A percentile compares a stretch with the other conserved stretches of the same genome.
Evolutionary conservation across 37 sponge, comb jelly and placozoan genomes (phyloP).

Genomic region (Corticium candelabrum): DNA sequence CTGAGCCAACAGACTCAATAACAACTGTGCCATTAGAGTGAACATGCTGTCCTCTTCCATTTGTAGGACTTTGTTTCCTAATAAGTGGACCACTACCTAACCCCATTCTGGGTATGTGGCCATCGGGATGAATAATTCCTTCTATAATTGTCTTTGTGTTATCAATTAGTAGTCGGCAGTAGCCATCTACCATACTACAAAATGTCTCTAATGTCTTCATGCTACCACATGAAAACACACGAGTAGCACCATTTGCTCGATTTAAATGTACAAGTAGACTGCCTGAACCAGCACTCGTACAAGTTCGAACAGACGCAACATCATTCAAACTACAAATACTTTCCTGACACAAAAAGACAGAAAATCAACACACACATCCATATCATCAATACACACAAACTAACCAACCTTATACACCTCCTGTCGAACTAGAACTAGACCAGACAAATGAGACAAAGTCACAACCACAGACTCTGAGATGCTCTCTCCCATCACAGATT

Average conservation of each 20-base stretch:
- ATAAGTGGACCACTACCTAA: background rate
- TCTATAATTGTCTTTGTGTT: background rate
- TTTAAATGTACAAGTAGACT: background rate
- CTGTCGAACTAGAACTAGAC: too few species aligned
- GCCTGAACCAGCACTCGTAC: background rate
- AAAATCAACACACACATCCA: too few species aligned
- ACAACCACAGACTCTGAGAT: too few species aligned
- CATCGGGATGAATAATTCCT: background rate
- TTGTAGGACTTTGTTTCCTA: background rate
- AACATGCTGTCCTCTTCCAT: background rate
- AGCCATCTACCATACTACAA: background rate
- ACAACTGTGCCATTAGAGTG: background rate
- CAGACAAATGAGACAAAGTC: too few species aligned
- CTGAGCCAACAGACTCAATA: background rate
- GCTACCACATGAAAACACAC: background rate
- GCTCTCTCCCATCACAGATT: too few species aligned
- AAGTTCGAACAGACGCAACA: background rate
- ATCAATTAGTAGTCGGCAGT: background rate
- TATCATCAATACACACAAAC: too few species aligned
- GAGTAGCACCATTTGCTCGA: background rate
- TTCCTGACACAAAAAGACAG: too few species aligned
- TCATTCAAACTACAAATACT: background rate
- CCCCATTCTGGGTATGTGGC: background rate
- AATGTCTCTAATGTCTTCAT: background rate
- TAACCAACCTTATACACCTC: too few species aligned